phyloP scores from a whole-genome alignment of 2,113 vertebrate genomes.

The Apeltes quadracus region DNA sequence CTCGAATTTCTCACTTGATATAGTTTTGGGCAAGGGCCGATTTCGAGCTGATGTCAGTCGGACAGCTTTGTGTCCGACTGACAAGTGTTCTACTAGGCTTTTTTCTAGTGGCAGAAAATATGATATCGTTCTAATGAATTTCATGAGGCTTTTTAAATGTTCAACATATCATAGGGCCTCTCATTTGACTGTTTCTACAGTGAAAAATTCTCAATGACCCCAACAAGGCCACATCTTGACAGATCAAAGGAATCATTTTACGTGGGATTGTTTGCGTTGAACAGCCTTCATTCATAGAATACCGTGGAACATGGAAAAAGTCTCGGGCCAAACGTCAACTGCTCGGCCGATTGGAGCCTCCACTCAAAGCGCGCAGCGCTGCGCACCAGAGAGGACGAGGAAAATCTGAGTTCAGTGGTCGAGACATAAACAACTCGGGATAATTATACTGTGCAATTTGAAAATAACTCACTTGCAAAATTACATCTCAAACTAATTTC shows the following conservation, averaged over 20 bases:
- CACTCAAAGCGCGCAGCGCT: constrained; percentile 62
- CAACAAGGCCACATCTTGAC: too few relatives aligned
- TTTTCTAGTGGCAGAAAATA: constrained; percentile 33
- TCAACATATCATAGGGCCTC: not conserved
- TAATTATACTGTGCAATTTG: constrained; percentile 81
- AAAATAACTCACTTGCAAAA: constrained; percentile 82
- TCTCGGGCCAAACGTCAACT: constrained; percentile 25
- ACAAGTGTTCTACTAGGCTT: constrained; percentile 42
- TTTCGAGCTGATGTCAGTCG: constrained; percentile 78
- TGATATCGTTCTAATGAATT: constrained; percentile 18
- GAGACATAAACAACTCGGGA: constrained; percentile 74
- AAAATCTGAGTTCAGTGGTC: constrained; percentile 70
- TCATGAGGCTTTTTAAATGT: constrained; percentile 5
- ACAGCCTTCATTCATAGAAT: constrained; percentile 24
- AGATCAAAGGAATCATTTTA: constrained; percentile 1
- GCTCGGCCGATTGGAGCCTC: constrained; percentile 41
- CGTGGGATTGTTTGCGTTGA: constrained; percentile 14
- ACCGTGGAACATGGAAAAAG: constrained; percentile 24
- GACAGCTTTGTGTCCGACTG: constrained; percentile 63
- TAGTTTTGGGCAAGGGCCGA: constrained; percentile 79
- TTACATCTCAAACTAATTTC: constrained; percentile 79
- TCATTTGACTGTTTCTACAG: not conserved
- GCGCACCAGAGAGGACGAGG: constrained; percentile 37
- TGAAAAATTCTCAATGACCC: not conserved
- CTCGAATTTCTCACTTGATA: constrained; percentile 82